Evolutionary conservation across 2,888 invertebrate species (phyloP).

Genomic region (Apotomis capreana): DNA sequence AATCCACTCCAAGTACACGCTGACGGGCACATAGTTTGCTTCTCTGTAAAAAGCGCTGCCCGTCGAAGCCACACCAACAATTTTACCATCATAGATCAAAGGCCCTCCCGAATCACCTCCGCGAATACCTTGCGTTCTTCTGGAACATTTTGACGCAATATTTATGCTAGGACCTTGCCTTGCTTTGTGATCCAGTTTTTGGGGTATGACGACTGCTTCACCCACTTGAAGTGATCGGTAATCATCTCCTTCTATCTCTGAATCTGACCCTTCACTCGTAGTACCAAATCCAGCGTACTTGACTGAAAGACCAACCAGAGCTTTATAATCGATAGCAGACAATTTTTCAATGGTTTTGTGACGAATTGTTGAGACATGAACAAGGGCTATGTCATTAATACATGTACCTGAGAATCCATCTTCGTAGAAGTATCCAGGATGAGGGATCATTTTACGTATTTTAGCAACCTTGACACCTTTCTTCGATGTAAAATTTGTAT

Average conservation of each 20-base stretch:
- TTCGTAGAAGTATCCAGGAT: not conserved
- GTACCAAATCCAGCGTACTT: not conserved
- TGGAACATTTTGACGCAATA: no score
- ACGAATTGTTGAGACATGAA: not conserved
- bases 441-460: not conserved
- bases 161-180: no score
- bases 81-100: no score
- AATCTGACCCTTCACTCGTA: not conserved
- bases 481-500: not conserved
- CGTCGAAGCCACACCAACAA: no score
- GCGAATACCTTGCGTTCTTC: no score
- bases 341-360: not conserved
- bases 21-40: no score
- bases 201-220: not conserved
- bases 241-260: not conserved
- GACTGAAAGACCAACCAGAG: constrained; percentile 1
- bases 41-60: no score
- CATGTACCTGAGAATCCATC: no score
- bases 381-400: not conserved
- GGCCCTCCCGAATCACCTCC: no score
- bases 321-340: not conserved
- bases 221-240: not conserved
- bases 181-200: no score
- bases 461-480: not conserved
- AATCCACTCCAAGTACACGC: no score